Evolutionary conservation across 2,113 vertebrate genomes (phyloP).

Genomic region (Oreochromis aureus): DNA sequence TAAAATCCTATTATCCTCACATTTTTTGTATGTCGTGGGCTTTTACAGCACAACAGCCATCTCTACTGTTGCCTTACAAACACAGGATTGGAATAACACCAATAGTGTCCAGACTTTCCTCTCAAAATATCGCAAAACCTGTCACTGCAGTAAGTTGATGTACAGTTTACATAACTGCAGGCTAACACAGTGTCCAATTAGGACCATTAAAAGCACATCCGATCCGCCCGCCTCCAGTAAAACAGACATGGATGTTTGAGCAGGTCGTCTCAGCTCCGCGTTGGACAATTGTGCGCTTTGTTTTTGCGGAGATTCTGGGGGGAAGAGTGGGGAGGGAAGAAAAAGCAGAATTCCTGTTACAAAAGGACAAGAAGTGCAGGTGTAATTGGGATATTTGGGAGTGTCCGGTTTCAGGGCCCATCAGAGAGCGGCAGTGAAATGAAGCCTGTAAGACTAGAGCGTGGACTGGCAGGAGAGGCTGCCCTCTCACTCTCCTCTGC

Average conservation of each 20-base stretch:
- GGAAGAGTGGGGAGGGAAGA: background rate
- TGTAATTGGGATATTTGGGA: slow-evolving; percentile 93
- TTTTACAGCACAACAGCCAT: background rate
- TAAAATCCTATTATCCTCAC: background rate
- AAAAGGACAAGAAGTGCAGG: slow-evolving; percentile 87
- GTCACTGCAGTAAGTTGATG: background rate
- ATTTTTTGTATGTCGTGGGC: background rate
- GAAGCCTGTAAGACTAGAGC: slow-evolving; percentile 84
- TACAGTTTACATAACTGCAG: slow-evolving; percentile 31
- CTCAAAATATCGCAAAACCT: background rate
- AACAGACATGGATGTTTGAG: slow-evolving; percentile 71
- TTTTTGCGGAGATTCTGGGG: slow-evolving; percentile 56
- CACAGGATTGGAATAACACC: background rate
- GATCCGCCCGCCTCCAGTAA: slow-evolving; percentile 48
- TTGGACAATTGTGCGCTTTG: slow-evolving; percentile 78
- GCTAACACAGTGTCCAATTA: slow-evolving; percentile 43
- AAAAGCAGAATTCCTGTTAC: slow-evolving; percentile 72
- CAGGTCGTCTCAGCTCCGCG: slow-evolving; percentile 29
- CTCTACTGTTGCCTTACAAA: background rate
- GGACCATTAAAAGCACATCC: slow-evolving; percentile 59
- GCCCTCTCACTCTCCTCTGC: slow-evolving; percentile 60
- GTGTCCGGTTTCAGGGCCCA: slow-evolving; percentile 83
- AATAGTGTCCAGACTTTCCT: background rate
- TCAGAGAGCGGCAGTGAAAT: slow-evolving; percentile 80
- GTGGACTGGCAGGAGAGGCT: slow-evolving; percentile 33